Evolutionary conservation across 2,797 vertebrate genomes (phyloP), one percentile per base, ranked within the genome.

Genomic region (Xenopus petersii): DNA sequence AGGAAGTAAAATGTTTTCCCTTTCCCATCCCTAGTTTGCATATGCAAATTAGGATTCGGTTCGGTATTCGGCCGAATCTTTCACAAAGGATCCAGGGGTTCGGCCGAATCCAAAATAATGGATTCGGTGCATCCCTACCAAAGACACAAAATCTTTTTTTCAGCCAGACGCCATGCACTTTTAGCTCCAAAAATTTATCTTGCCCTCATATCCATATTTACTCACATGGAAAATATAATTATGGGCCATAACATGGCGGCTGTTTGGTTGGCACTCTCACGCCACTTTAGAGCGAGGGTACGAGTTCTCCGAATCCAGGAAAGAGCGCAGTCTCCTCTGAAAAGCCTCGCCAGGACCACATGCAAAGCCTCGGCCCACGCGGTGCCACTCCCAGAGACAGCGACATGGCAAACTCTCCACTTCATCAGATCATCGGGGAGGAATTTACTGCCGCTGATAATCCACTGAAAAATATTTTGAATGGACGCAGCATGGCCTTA

Each of bases 391-490:
- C 55, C 13, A 13, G 2, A 16, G 16, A 8, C 36, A 42, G 21
- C 21, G 21, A 21, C 21, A 21, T 9, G 15, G 49, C 10, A 2
- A 51, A 4, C 15, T 60, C 26, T 26, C 8, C 24, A 4, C 10
- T 67, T 68, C 26, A 64, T 63, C 42, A 73, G 58, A n/a, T 54
- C 21, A 24, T 30, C 11, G 33, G 47, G 36, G 59, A 72, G 30
- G 16, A 36, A 24, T 58, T 68, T 66, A 36, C 55, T 60, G 56
- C 70, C 74, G 56, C 33, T 77, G 48, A 74, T 74, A 74, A 36
- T 64, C 61, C 60, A 66, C 71, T 17, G 51, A 64, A 69, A 75
- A 51, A 74, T 79, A 74, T 74, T 79, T 66, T 61, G 49, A 26
- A 61, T 79, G 48, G 67, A 64, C 33, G 36, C 72, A 54, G 62